Evolutionary conservation across 2,888 invertebrate species (phyloP).

Genomic region (Drosophila yooni): DNA sequence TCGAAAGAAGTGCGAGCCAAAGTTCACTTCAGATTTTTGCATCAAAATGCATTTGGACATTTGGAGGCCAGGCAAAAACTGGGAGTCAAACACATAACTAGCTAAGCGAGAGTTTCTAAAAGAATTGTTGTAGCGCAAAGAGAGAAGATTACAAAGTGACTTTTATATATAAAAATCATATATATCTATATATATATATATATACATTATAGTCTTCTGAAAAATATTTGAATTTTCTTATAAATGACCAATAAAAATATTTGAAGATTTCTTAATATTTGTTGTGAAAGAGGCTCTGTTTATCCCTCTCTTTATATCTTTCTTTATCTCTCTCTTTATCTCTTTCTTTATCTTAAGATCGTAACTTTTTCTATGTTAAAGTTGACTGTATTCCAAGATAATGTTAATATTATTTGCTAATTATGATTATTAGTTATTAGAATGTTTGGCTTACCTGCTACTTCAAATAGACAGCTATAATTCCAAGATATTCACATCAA

Average conservation of each 20-base stretch:
- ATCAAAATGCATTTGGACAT: slow-evolving; percentile 76
- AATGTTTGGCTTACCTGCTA: background rate
- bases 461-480: background rate
- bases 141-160: background rate
- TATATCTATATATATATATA: background rate
- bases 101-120: slow-evolving; percentile 36
- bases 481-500: background rate
- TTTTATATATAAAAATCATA: background rate
- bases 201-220: background rate
- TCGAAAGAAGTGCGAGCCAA: slow-evolving; percentile 71
- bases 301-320: no score
- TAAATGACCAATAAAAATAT: no score
- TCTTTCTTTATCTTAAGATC: no score
- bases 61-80: slow-evolving; percentile 11
- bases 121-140: background rate
- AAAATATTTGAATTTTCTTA: background rate
- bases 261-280: no score
- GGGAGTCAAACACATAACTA: slow-evolving; percentile 6
- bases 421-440: background rate
- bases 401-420: background rate
- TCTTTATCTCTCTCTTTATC: no score
- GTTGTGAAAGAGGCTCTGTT: no score
- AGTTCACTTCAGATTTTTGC: slow-evolving; percentile 69
- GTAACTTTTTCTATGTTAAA: no score
- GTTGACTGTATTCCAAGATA: no score